phyloP scores from a whole-genome alignment of 1,140 invertebrate genomes.

The Penaeus chinensis region DNA sequence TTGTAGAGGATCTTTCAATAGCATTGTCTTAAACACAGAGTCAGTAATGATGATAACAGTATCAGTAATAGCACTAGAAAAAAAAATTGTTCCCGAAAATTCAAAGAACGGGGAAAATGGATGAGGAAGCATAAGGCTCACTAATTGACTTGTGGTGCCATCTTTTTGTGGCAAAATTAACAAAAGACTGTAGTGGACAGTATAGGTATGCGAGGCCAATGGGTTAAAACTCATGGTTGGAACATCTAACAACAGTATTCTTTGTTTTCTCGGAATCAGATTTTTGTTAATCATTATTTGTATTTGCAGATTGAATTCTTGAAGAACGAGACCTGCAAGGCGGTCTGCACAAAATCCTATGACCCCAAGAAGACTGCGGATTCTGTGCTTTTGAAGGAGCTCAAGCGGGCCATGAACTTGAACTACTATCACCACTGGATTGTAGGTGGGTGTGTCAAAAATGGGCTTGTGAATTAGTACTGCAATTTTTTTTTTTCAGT shows the following conservation, averaged over 20 bases:
- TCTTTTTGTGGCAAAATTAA: too few species aligned
- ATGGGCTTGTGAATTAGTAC: not conserved
- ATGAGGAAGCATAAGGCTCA: too few species aligned
- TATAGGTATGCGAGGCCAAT: not conserved
- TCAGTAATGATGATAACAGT: too few species aligned
- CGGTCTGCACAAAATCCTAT: slow-evolving; percentile 82
- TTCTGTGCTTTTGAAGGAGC: slow-evolving; percentile 79
- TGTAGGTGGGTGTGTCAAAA: slow-evolving; percentile 72
- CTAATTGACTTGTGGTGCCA: too few species aligned
- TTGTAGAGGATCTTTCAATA: too few species aligned
- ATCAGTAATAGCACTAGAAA: too few species aligned
- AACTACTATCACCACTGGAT: slow-evolving; percentile 99
- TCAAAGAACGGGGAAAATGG: too few species aligned
- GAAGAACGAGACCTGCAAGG: slow-evolving; percentile 79
- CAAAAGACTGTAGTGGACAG: too few species aligned
- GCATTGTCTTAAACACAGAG: too few species aligned
- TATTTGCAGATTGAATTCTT: slow-evolving; percentile 71
- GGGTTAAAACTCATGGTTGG: not conserved
- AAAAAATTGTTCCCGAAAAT: too few species aligned
- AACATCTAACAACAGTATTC: not conserved
- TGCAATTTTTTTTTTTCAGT: not conserved
- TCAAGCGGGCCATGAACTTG: slow-evolving; percentile 93
- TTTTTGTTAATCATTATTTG: not conserved
- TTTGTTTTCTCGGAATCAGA: too few species aligned
- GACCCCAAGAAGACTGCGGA: slow-evolving; percentile 74